These are phyloP conservation scores for Botia almorhae DNA, from an alignment of 2,797 vertebrate genomes.

Conservation along the genomic window DNA sequence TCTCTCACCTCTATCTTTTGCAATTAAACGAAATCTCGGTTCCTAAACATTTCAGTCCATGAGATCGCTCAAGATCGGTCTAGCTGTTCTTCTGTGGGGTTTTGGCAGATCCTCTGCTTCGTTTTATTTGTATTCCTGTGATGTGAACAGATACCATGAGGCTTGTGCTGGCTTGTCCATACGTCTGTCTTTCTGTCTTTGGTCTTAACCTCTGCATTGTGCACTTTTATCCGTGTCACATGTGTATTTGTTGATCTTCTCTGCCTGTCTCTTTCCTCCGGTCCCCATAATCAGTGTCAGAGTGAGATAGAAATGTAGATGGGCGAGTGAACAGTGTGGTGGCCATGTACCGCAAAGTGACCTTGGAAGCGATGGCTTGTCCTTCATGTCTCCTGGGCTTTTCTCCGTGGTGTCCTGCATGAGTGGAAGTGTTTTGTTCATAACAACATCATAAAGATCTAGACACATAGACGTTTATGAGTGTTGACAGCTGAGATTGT, in stretches of 20 bases:
- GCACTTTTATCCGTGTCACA: background rate
- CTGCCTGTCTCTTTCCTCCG: conserved; percentile 32
- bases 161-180: no score
- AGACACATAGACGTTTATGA: background rate
- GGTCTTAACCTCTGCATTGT: background rate
- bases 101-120: conserved; percentile 20
- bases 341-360: background rate
- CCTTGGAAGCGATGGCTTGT: conserved; percentile 32
- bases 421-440: conserved; percentile 33
- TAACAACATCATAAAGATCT: background rate
- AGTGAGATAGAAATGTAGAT: conserved; percentile 23
- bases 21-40: no score
- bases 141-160: no score
- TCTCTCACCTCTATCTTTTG: background rate
- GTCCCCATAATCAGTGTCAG: conserved; percentile 17
- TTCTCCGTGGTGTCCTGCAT: conserved; percentile 33
- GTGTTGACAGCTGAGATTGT: no score
- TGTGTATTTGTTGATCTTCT: conserved; percentile 9
- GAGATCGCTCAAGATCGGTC: conserved; percentile 37
- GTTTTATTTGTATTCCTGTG: background rate
- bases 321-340: conserved; percentile 19
- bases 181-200: background rate
- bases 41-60: no score
- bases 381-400: conserved; percentile 27
- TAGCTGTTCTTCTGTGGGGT: conserved; percentile 36